These are phyloP conservation scores for Ophiodon elongatus DNA, from an alignment of 2,113 vertebrate species.

Conservation along the genomic window DNA sequence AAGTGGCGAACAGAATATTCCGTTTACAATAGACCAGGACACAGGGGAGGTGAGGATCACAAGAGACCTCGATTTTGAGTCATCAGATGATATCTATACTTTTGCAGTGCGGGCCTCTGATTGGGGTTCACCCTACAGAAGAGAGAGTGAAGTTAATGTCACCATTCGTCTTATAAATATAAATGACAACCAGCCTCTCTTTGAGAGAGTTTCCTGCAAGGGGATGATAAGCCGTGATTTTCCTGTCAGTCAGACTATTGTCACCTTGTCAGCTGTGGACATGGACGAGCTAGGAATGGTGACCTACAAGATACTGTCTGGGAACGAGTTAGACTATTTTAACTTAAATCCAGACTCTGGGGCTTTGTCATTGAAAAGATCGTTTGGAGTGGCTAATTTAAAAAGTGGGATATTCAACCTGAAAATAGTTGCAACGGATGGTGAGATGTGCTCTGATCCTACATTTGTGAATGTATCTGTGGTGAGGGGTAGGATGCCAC, in stretches of 20 bases:
- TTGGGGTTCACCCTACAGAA: slow-evolving; percentile 96
- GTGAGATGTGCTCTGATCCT: slow-evolving; percentile 92
- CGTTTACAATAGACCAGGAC: slow-evolving; percentile 92
- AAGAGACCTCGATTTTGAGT: slow-evolving; percentile 94
- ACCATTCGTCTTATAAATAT: slow-evolving; percentile 92
- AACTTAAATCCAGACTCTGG: slow-evolving; percentile 93
- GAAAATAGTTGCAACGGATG: slow-evolving; percentile 92
- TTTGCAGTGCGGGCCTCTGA: slow-evolving; percentile 94
- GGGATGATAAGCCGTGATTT: slow-evolving; percentile 93
- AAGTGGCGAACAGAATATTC: slow-evolving; percentile 87
- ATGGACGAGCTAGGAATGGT: slow-evolving; percentile 94
- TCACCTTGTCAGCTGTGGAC: slow-evolving; percentile 95
- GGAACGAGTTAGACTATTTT: slow-evolving; percentile 95
- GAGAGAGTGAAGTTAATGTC: slow-evolving; percentile 94
- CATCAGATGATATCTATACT: slow-evolving; percentile 90
- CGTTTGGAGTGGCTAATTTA: slow-evolving; percentile 85
- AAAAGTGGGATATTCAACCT: slow-evolving; percentile 91
- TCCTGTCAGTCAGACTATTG: slow-evolving; percentile 90
- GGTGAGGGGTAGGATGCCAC: slow-evolving; percentile 89
- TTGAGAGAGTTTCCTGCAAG: slow-evolving; percentile 94
- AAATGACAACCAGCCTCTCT: slow-evolving; percentile 95
- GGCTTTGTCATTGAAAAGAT: slow-evolving; percentile 90
- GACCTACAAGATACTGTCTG: slow-evolving; percentile 92
- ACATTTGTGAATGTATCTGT: slow-evolving; percentile 95
- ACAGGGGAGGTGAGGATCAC: slow-evolving; percentile 91